A percentile compares a stretch with the other conserved stretches of the same genome.
Evolutionary conservation across 2,797 vertebrate species (phyloP).

Genomic region (Pogoniulus pusillus): DNA sequence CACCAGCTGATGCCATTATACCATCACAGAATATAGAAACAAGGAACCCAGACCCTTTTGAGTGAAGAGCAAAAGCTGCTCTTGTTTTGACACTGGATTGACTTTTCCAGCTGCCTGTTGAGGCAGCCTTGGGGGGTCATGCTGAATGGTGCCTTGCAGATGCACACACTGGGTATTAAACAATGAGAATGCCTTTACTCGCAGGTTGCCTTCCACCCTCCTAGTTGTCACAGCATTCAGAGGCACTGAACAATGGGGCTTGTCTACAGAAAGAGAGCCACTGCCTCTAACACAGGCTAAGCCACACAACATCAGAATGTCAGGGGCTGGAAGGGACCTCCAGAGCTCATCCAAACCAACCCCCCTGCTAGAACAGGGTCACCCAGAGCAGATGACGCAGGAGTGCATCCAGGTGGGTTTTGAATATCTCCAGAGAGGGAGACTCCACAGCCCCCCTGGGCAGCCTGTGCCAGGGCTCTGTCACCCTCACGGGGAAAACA

Average conservation of each 20-base stretch:
- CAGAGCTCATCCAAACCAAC: too few relatives aligned
- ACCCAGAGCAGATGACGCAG: too few relatives aligned
- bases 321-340: too few relatives aligned
- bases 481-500: too few relatives aligned
- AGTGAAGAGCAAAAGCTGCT: not conserved
- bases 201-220: not conserved
- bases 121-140: not conserved
- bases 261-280: slow-evolving; percentile 5
- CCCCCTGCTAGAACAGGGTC: too few relatives aligned
- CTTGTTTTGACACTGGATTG: not conserved
- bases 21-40: too few relatives aligned
- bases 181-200: slow-evolving; percentile 5
- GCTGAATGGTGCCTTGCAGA: not conserved
- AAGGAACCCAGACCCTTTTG: too few relatives aligned
- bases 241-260: not conserved
- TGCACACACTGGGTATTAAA: not conserved
- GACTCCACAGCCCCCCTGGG: too few relatives aligned
- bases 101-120: not conserved
- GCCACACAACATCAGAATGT: not conserved
- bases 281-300: not conserved
- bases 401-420: too few relatives aligned
- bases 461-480: too few relatives aligned
- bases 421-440: too few relatives aligned
- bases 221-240: not conserved
- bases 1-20: too few relatives aligned